Percentiles rank a stretch among this genome's conserved stretches.
phyloP scores from a whole-genome alignment of 1,140 invertebrate species.

The Lasaia peninsularis region DNA sequence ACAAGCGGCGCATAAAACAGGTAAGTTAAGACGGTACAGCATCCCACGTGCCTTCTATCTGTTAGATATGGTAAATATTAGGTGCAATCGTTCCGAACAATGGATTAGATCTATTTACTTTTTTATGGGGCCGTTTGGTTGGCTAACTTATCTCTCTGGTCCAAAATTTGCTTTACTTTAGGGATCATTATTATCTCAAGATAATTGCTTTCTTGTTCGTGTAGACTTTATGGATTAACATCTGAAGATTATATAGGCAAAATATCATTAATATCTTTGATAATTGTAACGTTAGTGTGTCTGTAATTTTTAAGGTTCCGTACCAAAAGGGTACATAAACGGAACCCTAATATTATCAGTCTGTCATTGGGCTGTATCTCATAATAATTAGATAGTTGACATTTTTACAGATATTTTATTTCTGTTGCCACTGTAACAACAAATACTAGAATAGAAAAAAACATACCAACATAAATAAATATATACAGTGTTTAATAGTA shows the following conservation, averaged over 20 bases:
- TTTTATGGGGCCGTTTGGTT: constrained; percentile 45
- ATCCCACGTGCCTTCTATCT: constrained; percentile 38
- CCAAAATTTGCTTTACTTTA: not conserved
- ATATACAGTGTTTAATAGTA: no score
- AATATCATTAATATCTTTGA: not conserved
- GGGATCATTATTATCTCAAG: not conserved
- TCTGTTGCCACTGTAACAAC: no score
- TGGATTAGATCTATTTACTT: constrained; percentile 16
- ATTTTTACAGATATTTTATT: no score
- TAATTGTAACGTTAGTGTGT: no score
- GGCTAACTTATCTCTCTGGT: constrained; percentile 20
- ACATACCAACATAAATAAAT: no score
- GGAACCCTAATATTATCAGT: no score
- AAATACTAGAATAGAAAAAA: no score
- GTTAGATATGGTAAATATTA: constrained; percentile 53
- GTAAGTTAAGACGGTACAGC: constrained; percentile 38
- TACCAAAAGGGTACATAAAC: no score
- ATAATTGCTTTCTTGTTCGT: not conserved
- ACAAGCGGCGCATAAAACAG: constrained; percentile 40
- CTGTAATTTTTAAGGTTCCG: no score
- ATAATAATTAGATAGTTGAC: no score
- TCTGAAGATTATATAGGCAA: not conserved
- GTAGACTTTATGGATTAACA: not conserved
- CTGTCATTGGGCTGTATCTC: no score
- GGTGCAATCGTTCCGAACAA: constrained; percentile 26